Evolutionary conservation across 1,140 invertebrate species (phyloP).

Genomic region (Heliconius hewitsoni): DNA sequence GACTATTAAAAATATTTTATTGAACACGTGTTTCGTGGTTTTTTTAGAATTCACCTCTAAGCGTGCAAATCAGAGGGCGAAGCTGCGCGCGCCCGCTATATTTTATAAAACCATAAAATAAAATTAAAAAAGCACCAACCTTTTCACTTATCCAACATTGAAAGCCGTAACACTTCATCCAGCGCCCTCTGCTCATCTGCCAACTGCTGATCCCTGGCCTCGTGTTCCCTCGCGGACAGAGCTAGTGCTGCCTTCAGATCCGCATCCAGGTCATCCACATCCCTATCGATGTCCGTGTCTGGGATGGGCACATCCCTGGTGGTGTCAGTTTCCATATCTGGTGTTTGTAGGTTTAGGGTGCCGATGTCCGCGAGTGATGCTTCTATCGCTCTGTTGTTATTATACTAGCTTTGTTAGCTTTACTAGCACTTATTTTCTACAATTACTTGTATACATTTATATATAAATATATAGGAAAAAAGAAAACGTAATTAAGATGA

Average conservation of each 20-base stretch:
- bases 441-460: neutral
- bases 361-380: conserved; percentile 50
- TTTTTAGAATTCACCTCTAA: too few species aligned
- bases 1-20: too few species aligned
- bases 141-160: conserved; percentile 64
- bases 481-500: too few species aligned
- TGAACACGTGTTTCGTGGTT: too few species aligned
- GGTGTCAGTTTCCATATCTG: neutral
- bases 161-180: conserved; percentile 66
- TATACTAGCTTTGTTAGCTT: conserved; percentile 43
- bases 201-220: conserved; percentile 43
- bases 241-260: conserved; percentile 60
- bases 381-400: conserved; percentile 62
- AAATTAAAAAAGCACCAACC: neutral
- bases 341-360: conserved; percentile 10
- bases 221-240: conserved; percentile 60
- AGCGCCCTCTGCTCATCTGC: conserved; percentile 62
- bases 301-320: conserved; percentile 19
- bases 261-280: conserved; percentile 44
- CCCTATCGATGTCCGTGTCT: conserved; percentile 38
- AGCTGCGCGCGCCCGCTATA: too few species aligned
- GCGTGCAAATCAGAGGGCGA: too few species aligned
- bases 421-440: neutral
- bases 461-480: neutral
- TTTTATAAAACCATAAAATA: too few species aligned